phyloP scores from a whole-genome alignment of 2,888 invertebrate genomes.

The Pristionchus entomophagus region DNA sequence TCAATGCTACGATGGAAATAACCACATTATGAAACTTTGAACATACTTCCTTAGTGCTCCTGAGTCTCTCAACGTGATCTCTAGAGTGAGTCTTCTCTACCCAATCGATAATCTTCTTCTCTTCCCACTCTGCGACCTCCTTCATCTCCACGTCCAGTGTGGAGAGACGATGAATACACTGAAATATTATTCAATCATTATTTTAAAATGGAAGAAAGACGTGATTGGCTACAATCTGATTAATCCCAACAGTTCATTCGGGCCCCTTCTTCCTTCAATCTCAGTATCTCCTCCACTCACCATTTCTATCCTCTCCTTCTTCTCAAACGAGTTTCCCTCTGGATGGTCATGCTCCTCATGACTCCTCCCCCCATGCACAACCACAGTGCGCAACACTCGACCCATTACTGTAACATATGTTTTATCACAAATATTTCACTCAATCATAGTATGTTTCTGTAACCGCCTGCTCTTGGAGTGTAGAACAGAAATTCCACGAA shows the following conservation, averaged over 20 bases:
- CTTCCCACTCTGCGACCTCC: not conserved
- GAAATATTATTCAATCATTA: not conserved
- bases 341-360: conserved; percentile 11
- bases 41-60: conserved; percentile 30
- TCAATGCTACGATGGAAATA: not conserved
- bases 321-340: conserved; percentile 39
- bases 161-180: conserved; percentile 20
- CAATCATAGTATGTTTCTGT: not conserved
- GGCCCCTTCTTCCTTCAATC: not conserved
- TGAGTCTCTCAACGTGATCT: conserved; percentile 45
- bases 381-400: not conserved
- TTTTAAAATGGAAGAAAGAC: no score
- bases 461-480: not conserved
- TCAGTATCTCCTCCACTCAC: not conserved
- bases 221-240: no score
- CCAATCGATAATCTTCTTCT: not conserved
- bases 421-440: not conserved
- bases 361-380: not conserved
- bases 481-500: no score
- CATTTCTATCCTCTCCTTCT: conserved; percentile 24
- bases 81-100: conserved; percentile 51
- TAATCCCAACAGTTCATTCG: no score
- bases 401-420: not conserved
- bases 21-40: not conserved
- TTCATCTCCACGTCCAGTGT: not conserved